phyloP scores from a whole-genome alignment of 2,888 invertebrate genomes.

The Calephelis perditalis region DNA sequence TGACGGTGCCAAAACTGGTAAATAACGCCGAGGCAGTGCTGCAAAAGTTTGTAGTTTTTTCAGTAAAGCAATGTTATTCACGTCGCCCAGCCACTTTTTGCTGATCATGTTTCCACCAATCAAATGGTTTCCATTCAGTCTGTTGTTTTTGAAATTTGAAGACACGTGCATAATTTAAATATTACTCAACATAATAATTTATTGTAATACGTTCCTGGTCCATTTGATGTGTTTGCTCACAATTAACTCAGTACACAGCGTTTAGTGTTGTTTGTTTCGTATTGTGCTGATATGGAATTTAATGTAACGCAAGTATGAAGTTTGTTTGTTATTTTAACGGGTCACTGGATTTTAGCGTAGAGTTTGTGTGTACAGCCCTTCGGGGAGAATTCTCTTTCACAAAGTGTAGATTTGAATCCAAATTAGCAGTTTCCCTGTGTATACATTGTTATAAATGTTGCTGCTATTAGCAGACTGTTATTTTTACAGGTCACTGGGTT shows the following conservation, averaged over 20 bases:
- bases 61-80: too few relatives aligned
- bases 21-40: too few relatives aligned
- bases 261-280: neutral
- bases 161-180: too few relatives aligned
- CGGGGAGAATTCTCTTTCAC: neutral
- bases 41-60: too few relatives aligned
- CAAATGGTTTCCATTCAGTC: too few relatives aligned
- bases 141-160: too few relatives aligned
- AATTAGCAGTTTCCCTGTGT: too few relatives aligned
- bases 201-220: neutral
- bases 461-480: neutral
- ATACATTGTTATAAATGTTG: too few relatives aligned
- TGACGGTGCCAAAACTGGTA: too few relatives aligned
- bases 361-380: neutral
- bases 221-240: conserved; percentile 2
- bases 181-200: neutral
- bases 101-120: too few relatives aligned
- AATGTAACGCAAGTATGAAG: conserved; percentile 19
- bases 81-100: too few relatives aligned
- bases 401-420: too few relatives aligned
- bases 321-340: conserved; percentile 18
- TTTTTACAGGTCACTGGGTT: neutral
- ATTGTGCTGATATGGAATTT: conserved; percentile 14
- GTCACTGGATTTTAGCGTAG: conserved; percentile 7
- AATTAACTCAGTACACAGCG: neutral